These are phyloP conservation scores for Anthrax anthrax DNA, from an alignment of 2,888 invertebrate species.

Conservation along the genomic window DNA sequence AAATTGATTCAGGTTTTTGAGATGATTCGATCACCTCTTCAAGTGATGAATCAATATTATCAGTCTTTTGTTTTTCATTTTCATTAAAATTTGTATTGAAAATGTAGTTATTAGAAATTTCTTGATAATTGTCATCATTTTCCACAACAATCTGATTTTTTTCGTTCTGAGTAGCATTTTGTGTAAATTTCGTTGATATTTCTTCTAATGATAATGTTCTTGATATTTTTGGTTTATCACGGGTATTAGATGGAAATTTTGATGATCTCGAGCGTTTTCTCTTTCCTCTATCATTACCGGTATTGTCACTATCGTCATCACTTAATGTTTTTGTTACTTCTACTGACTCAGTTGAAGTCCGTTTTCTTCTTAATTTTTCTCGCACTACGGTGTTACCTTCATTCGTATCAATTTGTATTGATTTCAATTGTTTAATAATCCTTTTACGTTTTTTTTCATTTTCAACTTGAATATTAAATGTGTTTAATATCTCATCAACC, in stretches of 20 bases:
- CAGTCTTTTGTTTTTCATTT: neutral
- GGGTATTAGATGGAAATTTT: neutral
- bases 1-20: neutral
- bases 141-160: too few relatives aligned
- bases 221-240: neutral
- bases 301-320: neutral
- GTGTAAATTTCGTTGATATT: neutral
- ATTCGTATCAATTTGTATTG: slow-evolving; percentile 11
- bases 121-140: too few relatives aligned
- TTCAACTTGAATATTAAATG: slow-evolving; percentile 7
- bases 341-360: neutral
- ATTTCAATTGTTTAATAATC: slow-evolving; percentile 8
- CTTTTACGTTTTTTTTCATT: slow-evolving; percentile 5
- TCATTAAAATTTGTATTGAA: too few relatives aligned
- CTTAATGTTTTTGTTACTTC: neutral
- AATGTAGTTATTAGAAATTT: neutral
- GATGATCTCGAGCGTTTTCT: neutral
- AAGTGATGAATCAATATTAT: neutral
- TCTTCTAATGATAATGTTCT: neutral
- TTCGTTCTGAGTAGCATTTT: neutral
- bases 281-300: neutral
- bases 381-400: slow-evolving; percentile 9
- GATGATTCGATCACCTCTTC: neutral
- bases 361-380: neutral
- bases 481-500: slow-evolving; percentile 7